phyloP scores from a whole-genome alignment of 2,888 invertebrate genomes.

The Latheticus oryzae region DNA sequence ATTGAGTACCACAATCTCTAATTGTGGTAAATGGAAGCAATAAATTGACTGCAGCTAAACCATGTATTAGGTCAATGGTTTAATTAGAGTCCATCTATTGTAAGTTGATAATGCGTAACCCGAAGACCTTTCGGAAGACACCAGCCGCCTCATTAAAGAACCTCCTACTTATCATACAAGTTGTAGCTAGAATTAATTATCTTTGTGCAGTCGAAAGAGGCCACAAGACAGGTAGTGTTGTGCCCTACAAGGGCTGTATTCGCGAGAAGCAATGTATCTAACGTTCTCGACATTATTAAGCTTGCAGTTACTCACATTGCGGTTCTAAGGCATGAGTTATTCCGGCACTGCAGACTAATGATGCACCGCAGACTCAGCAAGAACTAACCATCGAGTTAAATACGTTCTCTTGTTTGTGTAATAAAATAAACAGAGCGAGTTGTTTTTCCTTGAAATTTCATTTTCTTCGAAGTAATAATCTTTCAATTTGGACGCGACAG shows the following conservation, averaged over 20 bases:
- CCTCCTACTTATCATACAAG: slow-evolving; percentile 8
- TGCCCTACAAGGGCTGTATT: too few species aligned
- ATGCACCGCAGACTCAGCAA: slow-evolving; percentile 59
- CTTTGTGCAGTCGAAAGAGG: slow-evolving; percentile 2
- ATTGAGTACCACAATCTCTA: slow-evolving; percentile 9
- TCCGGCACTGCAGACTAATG: slow-evolving; percentile 60
- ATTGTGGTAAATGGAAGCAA: slow-evolving; percentile 23
- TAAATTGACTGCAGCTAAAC: slow-evolving; percentile 24
- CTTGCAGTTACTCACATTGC: slow-evolving; percentile 63
- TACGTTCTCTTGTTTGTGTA: slow-evolving; percentile 56
- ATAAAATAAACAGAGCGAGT: too few species aligned
- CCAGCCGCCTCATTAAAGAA: slow-evolving; percentile 14
- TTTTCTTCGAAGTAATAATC: slow-evolving; percentile 14
- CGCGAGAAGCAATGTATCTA: too few species aligned
- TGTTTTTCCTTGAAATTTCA: too few species aligned
- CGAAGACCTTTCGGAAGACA: slow-evolving; percentile 8
- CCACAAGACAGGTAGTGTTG: slow-evolving; percentile 9
- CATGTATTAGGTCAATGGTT: slow-evolving; percentile 30
- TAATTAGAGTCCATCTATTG: slow-evolving; percentile 22
- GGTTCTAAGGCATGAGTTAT: slow-evolving; percentile 61
- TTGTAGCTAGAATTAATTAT: not conserved
- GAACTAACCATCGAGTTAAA: slow-evolving; percentile 58
- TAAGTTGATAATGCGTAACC: slow-evolving; percentile 21
- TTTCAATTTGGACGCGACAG: slow-evolving; percentile 24
- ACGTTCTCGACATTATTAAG: too few species aligned